A percentile compares a stretch with the other conserved stretches of the same genome.
These are phyloP conservation scores for Argopecten irradians DNA, from an alignment of 1,140 invertebrate species.

Conservation along the genomic window DNA sequence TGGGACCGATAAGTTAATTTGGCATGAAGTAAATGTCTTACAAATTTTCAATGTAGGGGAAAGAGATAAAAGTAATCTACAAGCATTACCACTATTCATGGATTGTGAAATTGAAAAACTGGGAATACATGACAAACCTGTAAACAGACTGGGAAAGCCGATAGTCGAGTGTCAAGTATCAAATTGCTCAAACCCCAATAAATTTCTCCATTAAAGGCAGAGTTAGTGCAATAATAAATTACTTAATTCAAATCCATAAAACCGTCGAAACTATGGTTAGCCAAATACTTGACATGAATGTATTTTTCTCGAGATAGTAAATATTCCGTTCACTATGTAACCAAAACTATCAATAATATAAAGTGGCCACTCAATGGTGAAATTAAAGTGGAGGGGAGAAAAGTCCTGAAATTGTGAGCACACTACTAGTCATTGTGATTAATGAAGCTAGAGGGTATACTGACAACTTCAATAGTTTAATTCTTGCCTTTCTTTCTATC, in stretches of 20 bases:
- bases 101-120: conserved; percentile 10
- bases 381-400: conserved; percentile 34
- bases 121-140: background rate
- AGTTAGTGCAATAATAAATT: conserved; percentile 41
- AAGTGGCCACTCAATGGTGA: conserved; percentile 34
- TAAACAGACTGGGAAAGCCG: background rate
- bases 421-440: conserved; percentile 28
- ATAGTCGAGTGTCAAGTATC: background rate
- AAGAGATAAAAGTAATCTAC: conserved; percentile 10
- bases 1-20: background rate
- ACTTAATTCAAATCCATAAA: conserved; percentile 43
- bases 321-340: background rate
- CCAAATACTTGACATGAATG: background rate
- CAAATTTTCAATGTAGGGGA: conserved; percentile 2
- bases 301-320: background rate
- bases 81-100: background rate
- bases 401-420: conserved; percentile 25
- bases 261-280: conserved; percentile 12
- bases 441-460: conserved; percentile 29
- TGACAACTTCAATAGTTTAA: background rate
- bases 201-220: background rate
- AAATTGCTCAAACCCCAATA: background rate
- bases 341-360: background rate
- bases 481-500: background rate
- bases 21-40: background rate